These are phyloP conservation scores for Bicyclus anynana DNA, from an alignment of 1,140 invertebrate genomes.

Conservation along the genomic window DNA sequence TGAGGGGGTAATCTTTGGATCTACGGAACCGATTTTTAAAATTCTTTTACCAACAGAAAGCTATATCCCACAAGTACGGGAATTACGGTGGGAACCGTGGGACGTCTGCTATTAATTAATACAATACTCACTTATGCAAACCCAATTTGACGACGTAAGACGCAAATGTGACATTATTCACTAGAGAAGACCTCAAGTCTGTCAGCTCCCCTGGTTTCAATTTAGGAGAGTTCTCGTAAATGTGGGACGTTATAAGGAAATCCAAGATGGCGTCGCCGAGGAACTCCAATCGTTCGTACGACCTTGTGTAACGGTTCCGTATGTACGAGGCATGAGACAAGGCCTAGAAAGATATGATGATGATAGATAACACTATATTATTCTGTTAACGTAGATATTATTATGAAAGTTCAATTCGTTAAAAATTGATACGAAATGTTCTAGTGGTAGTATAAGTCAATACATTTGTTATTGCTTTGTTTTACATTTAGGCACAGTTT, in stretches of 20 bases:
- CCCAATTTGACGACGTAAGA: conserved; percentile 91
- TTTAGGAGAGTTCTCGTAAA: conserved; percentile 85
- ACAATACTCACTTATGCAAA: conserved; percentile 80
- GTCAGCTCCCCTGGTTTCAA: conserved; percentile 91
- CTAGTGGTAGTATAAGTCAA: no score
- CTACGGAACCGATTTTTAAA: no score
- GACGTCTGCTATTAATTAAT: no score
- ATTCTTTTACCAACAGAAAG: no score
- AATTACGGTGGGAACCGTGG: no score
- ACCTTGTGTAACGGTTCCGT: conserved; percentile 90
- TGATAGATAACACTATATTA: no score
- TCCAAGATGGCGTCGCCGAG: conserved; percentile 97
- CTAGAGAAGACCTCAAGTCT: conserved; percentile 94
- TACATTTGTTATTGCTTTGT: no score
- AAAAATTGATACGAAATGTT: no score
- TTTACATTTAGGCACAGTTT: no score
- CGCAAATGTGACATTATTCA: conserved; percentile 97
- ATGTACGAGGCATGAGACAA: conserved; percentile 95
- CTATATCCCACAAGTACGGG: not conserved
- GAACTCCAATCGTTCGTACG: conserved; percentile 97
- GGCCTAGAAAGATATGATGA: conserved; percentile 78
- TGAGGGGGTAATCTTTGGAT: no score
- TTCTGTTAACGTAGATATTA: no score
- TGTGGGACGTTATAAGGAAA: conserved; percentile 92
- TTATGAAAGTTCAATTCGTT: no score